phyloP scores from a whole-genome alignment of 2,113 vertebrate genomes.

The Sapayoa aenigma region DNA sequence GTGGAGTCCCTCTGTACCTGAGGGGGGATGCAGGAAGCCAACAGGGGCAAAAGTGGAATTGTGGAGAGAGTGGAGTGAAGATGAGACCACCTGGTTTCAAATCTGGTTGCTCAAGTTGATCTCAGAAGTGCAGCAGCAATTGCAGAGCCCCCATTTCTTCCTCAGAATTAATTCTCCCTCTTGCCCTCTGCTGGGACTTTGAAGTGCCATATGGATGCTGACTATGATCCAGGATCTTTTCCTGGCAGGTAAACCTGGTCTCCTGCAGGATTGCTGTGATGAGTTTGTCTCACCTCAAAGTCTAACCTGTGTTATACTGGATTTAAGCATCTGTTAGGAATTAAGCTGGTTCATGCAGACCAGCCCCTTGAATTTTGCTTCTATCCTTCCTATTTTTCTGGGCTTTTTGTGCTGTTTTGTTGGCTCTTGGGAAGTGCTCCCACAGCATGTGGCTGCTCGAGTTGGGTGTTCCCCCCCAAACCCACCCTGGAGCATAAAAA shows the following conservation, averaged over 20 bases:
- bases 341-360: background rate
- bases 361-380: background rate
- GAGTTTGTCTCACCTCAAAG: background rate
- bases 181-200: background rate
- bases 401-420: background rate
- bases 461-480: background rate
- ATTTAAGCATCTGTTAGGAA: background rate
- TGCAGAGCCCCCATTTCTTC: background rate
- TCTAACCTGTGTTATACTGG: background rate
- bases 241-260: background rate
- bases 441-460: background rate
- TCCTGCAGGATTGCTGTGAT: fast-evolving
- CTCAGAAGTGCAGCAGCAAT: background rate
- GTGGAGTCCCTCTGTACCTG: background rate
- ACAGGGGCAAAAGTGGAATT: background rate
- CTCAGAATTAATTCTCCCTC: background rate
- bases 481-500: background rate
- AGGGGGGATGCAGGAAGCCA: background rate
- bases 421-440: background rate
- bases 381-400: background rate
- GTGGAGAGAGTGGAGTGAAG: background rate
- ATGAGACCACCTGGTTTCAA: background rate
- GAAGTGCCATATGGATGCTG: background rate
- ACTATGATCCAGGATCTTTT: background rate
- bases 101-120: background rate